Base-by-base conservation (phyloP, 64 coral and sea anemone genomes). In the Astreopora myriophthalma region DNA sequence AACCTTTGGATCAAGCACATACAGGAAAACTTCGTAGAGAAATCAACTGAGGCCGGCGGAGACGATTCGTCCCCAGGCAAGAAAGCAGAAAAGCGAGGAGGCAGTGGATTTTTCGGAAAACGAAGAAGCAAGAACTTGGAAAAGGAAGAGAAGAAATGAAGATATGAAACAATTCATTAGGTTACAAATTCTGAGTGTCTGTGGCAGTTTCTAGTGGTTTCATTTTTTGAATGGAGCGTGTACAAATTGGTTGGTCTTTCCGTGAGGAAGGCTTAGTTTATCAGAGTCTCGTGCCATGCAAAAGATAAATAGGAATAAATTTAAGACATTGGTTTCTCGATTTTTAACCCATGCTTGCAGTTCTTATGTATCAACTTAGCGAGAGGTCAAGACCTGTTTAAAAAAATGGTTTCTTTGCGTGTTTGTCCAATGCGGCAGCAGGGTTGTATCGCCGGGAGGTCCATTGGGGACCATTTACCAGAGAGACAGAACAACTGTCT, bases 111-210 rank as follows among this genome's bases (percentile, higher is more conserved):
- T 33, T 97, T 97, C 82, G 93, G 89, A 13, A 97, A 97, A 29
- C 75, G 95, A 78, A 97, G 72, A 67, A 97, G 95, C 92, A 97
- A 94, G 73, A 92, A 96, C 76, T 71, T 96, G 23, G 95, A 96
- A 1, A 90, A 96, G 27, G 92, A 93, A 36, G 79, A 83, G 31
- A 65, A 64, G 28, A 83, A 83, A 83, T 83, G 34, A 64, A 19
- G 30, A 25, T 6, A 30, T 3, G 2, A 38, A 60, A 34, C 25
- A 79, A 38, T 57, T 0, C 25, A 79, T 25, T 79, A 79, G 75
- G 13, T 79, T 79, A 32, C 17, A 65, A 61, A 39, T 83, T 82
- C 20, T 38, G 57, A 83, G 34, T 37, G 61, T 61, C 79, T 83
- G 17, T 58, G 46, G 30, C 49, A 34, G 2, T 51, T 31, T 79